Evolutionary conservation across 2,113 vertebrate genomes (phyloP), one percentile per base, ranked within the genome.

Genomic region (Pogona vitticeps): DNA sequence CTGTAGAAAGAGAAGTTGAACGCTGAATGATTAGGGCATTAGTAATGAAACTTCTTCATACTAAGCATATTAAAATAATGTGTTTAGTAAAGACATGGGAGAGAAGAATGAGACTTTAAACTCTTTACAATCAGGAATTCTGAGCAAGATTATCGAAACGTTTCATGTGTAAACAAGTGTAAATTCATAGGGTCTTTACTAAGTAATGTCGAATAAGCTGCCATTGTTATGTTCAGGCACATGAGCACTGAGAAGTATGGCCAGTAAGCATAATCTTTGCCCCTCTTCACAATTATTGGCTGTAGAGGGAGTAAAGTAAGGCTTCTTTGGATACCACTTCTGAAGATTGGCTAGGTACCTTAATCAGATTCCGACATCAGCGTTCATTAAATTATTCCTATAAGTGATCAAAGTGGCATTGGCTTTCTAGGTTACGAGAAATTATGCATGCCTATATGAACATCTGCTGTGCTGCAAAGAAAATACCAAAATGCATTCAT

Each of bases 381-480:
- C 56, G 83, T 61, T 79, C 83, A 86, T 81, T 31, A 17, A 88
- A 88, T 52, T 14, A 17, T 38, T 83, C 52, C 75, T 68, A 33
- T 36, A 46, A 3, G 7, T 67, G 9, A 70, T 67, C 42, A 36
- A 79, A 61, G 9, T n/a, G 63, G 31, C 31, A 23, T 52, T 28
- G 67, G 59, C 61, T 89, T 33, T 21, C 71, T 28, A 40, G 15
- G 18, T 21, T 56, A 72, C 46, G 72, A 61, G 20, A 42, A 36
- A 68, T 77, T 36, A 31, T 76, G 58, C 38, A 8, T 82, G 3
- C 18, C 28, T 63, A n/a, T 63, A 40, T 26, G 61, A 46, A 1
- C 17, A 14, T 52, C 67, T 52, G 31, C 40, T 85, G 31, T 67
- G 3, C 76, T 46, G 38, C 52, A 31, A 28, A 26, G 40, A 84